Conservation (phyloP, 2,888 invertebrate genomes). For the Polyploca ridens region DNA sequence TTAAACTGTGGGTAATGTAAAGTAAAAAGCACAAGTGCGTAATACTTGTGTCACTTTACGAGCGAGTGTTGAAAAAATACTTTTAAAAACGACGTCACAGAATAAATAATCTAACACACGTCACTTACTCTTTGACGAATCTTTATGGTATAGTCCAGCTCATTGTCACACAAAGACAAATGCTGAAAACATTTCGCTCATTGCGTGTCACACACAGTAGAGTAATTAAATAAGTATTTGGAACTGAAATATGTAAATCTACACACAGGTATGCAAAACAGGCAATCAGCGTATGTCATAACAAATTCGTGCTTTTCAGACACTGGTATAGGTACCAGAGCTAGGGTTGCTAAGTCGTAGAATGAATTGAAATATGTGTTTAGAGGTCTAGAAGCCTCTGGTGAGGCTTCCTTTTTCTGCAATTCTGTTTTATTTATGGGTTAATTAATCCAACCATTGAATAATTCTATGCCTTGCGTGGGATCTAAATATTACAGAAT, state of each 20-base stretch:
- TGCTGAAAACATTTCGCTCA: not conserved
- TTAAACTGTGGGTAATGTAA: too few relatives aligned
- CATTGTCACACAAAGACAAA: not conserved
- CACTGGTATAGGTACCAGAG: too few relatives aligned
- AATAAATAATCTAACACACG: not conserved
- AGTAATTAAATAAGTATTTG: not conserved
- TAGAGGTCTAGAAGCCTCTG: too few relatives aligned
- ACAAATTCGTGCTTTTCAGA: not conserved
- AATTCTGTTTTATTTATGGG: too few relatives aligned
- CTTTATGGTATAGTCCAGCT: not conserved
- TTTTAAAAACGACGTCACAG: not conserved
- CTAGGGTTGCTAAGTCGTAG: not conserved
- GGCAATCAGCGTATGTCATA: conserved; percentile 8
- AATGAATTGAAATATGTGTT: too few relatives aligned
- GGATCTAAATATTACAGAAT: too few relatives aligned
- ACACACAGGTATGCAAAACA: not conserved
- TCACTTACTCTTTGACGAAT: not conserved
- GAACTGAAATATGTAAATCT: not conserved
- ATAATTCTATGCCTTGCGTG: too few relatives aligned
- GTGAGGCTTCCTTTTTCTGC: too few relatives aligned
- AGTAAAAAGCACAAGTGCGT: too few relatives aligned
- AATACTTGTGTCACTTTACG: too few relatives aligned
- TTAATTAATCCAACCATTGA: too few relatives aligned
- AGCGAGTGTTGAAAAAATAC: too few relatives aligned
- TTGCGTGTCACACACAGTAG: not conserved